A percentile compares a stretch with the other conserved stretches of the same genome.
Evolutionary conservation across 2,113 vertebrate species (phyloP).

Genomic region (Felis catus): F.catus_Fca126_mat1.0 CM031424.1:61995001-61995500

Average conservation of each 20-base stretch:
- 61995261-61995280: not conserved
- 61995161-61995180: slow-evolving; percentile 20
- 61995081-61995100: not conserved
- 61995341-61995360: not conserved
- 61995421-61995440: not conserved
- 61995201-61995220: not conserved
- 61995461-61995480: slow-evolving; percentile 22
- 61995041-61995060: not conserved
- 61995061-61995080: not conserved
- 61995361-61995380: not conserved
- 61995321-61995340: not conserved
- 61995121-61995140: slow-evolving; percentile 22
- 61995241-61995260: not conserved
- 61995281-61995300: not conserved
- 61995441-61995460: slow-evolving; percentile 3
- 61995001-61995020: not conserved
- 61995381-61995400: not conserved
- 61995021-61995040: not conserved
- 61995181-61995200: not conserved
- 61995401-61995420: not conserved
- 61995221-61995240: slow-evolving; percentile 2
- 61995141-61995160: not conserved
- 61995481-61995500: slow-evolving; percentile 44
- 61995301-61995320: not conserved
- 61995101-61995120: not conserved